Percentiles rank a stretch among this genome's conserved stretches.
phyloP scores from a whole-genome alignment of 2,113 vertebrate species.

The Hepsetus odoe region DNA sequence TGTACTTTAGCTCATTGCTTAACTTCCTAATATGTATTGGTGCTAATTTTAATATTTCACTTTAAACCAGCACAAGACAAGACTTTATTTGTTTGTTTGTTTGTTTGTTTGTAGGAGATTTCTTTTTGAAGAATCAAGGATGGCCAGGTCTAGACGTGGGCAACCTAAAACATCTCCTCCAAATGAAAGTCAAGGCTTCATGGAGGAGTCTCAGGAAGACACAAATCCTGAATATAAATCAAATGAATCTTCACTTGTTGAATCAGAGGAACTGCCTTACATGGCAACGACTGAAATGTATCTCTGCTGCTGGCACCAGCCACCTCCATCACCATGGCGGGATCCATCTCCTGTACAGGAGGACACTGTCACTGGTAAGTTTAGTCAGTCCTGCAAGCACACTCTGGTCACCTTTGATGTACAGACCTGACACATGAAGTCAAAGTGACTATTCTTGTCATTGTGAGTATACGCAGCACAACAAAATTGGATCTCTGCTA shows the following conservation, averaged over 20 bases:
- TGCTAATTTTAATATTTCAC: no score
- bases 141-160: constrained; percentile 80
- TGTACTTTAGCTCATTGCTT: no score
- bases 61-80: no score
- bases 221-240: constrained; percentile 67
- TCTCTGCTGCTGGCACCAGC: constrained; percentile 87
- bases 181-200: constrained; percentile 48
- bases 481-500: no score
- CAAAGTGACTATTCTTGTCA: no score
- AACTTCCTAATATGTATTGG: no score
- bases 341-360: constrained; percentile 87
- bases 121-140: constrained; percentile 78
- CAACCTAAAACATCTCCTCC: constrained; percentile 78
- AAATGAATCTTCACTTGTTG: background rate
- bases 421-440: no score
- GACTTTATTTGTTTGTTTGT: background rate
- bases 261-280: constrained; percentile 81
- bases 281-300: constrained; percentile 89
- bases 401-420: no score
- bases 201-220: constrained; percentile 76
- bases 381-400: background rate
- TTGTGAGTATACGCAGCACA: no score
- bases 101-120: constrained; percentile 73
- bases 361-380: constrained; percentile 88
- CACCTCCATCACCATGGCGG: constrained; percentile 82